Base-by-base conservation (phyloP, 2,113 vertebrate species). In the Octodon degus region DNA sequence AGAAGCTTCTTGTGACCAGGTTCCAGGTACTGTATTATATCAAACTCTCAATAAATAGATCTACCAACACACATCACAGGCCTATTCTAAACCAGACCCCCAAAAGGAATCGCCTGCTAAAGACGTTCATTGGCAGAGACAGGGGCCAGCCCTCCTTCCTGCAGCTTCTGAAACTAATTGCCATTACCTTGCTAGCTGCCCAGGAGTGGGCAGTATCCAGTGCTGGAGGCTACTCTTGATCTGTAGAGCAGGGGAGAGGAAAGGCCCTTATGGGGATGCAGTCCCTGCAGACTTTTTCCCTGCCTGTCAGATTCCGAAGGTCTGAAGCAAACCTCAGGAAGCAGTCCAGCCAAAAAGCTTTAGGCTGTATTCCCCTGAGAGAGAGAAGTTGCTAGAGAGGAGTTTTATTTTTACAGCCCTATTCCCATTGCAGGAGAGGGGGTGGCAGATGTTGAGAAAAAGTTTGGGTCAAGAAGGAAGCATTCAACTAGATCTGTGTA, bases 291-390 rank as follows among this genome's bases (percentile, higher is more conserved):
- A 90, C 96, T 97, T 86, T 88, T 97, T 98, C 97, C 93, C 96
- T 63, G 97, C 95, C 79, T 85, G 19, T 88, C 74, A 32, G 97
- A 99, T 99, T 99, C 98, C 98, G 98, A 97, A 98, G 96, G 87
- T 97, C 96, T 99, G 98, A 99, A 97, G 93, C 98, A 98, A 98
- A 95, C 86, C 62, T 43, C 34, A 96, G 97, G 95, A 98, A 92
- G 86, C 63, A 94, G 95, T 96, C 96, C 96, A 96, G 97, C 97
- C 62, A 25, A 87, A 95, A 98, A 79, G 24, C 94, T 68, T 89
- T 83, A 87, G 7, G 90, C 97, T 96, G 63, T 95, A 96, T 96
- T 97, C 97, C 93, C 93, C 95, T 89, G 93, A 95, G 96, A 88
- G 53, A 91, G 19, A 62, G 77, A 70, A 93, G 94, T 3, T 10